Base-by-base conservation (phyloP, 1,140 invertebrate species). In the Drosophila guanche region DNA sequence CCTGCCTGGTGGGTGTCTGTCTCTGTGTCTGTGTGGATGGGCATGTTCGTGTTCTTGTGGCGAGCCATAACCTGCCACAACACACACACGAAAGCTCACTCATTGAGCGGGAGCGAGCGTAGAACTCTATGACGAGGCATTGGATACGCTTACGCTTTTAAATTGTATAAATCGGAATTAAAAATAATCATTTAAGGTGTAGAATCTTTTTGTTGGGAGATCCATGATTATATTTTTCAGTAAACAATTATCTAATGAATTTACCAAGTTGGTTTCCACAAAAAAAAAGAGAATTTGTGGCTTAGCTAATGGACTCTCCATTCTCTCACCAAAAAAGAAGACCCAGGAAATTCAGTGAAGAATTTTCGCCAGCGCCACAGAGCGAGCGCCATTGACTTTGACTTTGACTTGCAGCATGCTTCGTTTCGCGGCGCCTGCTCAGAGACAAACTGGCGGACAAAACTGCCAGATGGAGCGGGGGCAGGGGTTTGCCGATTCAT, bases 41-140 rank as follows among this genome's bases (percentile, higher is more conserved):
- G 16, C 16, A 20, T 0, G 16, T 20, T 51, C 57, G 72, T 53
- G 58, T 72, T 57, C 66, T 66, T 81, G 74, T 56, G 50, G 62
- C 58, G 33, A 48, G 56, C 83, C 81, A 83, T 86, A 86, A 86
- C 81, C 81, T 86, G 83, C 81, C 81, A 25, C 81, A 86, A 86
- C 74, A 37, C 33, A 12, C 33, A 81, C 33, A 81, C 51, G 62
- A 75, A 79, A 75, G 55, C 72, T 60, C 57, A 57, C 61, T 56
- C 27, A 52, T 48, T 51, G 53, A 60, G 42, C 29, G 56, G 50
- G 25, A 45, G 29, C 47, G 16, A 45, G 29, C 16, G 23, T 8
- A 12, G 25, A 40, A 25, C 20, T 37, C 5, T 8, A 7, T 8
- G 8, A 33, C 3, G 10, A 2, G 4, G 10, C 33, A 37, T 3